Conservation (phyloP, 2,888 invertebrate genomes). For the Rhagonycha lutea region DNA sequence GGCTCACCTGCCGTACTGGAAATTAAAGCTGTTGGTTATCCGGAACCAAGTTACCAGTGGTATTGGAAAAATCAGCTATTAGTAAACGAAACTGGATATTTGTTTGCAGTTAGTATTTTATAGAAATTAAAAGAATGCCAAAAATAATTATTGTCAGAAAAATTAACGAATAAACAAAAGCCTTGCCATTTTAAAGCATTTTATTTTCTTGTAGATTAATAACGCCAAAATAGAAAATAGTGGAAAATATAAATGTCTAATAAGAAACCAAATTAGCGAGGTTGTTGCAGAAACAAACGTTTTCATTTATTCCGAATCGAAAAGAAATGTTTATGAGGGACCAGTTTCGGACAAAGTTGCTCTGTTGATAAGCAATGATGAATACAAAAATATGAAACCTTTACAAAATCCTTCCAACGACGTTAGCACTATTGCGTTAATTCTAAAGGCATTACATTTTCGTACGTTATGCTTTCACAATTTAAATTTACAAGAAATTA, state of each 20-base stretch:
- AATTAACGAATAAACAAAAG: not conserved
- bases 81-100: constrained; percentile 19
- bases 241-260: constrained; percentile 35
- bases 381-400: constrained; percentile 31
- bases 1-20: constrained; percentile 26
- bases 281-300: constrained; percentile 14
- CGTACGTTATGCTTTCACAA: constrained; percentile 42
- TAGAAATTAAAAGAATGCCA: too few relatives aligned
- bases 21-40: constrained; percentile 31
- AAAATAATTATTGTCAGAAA: not conserved
- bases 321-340: constrained; percentile 4
- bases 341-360: constrained; percentile 40
- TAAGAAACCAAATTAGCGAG: constrained; percentile 31
- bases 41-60: constrained; percentile 35
- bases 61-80: constrained; percentile 27
- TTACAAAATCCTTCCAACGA: constrained; percentile 40
- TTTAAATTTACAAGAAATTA: constrained; percentile 39
- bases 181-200: not conserved
- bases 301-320: constrained; percentile 19
- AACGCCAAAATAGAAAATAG: constrained; percentile 7
- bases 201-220: constrained; percentile 21
- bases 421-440: constrained; percentile 35
- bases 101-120: constrained; percentile 6
- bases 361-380: constrained; percentile 41
- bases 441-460: constrained; percentile 38